Conservation (phyloP, 2,888 invertebrate species). For the Beris morrisii region DNA sequence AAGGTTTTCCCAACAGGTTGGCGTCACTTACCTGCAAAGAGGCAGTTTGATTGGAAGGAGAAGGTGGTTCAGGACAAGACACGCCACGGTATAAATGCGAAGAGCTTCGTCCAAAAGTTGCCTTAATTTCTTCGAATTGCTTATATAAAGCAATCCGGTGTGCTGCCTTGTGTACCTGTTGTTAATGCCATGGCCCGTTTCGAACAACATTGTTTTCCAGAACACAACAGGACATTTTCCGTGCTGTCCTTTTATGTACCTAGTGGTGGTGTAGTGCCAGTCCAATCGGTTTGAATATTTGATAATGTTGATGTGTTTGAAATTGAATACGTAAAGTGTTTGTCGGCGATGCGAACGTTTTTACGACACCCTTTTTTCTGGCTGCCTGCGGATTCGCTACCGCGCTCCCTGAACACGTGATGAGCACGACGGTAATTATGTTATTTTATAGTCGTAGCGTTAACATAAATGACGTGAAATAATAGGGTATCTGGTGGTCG, state of each 20-base stretch:
- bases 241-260: no score
- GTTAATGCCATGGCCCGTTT: neutral
- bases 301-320: slow-evolving; percentile 18
- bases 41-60: no score
- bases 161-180: neutral
- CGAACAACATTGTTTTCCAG: neutral
- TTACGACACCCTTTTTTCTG: slow-evolving; percentile 10
- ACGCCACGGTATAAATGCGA: no score
- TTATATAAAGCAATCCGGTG: neutral
- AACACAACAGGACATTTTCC: no score
- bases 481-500: slow-evolving; percentile 28
- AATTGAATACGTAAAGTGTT: slow-evolving; percentile 22
- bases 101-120: no score
- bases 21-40: no score
- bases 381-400: slow-evolving; percentile 1
- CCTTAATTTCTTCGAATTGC: no score
- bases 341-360: slow-evolving; percentile 10
- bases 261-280: neutral
- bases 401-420: slow-evolving; percentile 14
- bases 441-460: slow-evolving; percentile 30
- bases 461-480: slow-evolving; percentile 28
- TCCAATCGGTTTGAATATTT: slow-evolving; percentile 13
- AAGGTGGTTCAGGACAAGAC: no score
- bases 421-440: slow-evolving; percentile 30
- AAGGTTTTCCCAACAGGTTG: no score